phyloP scores from a whole-genome alignment of 2,113 vertebrate genomes.

The Ibidorhyncha struthersii region DNA sequence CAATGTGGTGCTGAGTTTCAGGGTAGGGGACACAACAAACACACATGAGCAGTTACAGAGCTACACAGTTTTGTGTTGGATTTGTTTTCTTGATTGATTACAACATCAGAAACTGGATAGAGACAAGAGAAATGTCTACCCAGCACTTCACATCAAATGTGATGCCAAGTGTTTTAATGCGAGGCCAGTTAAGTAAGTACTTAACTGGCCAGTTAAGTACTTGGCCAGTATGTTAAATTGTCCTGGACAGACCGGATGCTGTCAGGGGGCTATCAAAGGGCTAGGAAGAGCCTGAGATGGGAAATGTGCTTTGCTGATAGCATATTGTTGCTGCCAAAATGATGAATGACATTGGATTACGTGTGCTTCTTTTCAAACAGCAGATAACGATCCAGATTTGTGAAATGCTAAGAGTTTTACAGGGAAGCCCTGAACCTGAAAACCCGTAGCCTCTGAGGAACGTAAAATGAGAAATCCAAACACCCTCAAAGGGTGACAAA shows the following conservation, averaged over 20 bases:
- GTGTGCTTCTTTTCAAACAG: not conserved
- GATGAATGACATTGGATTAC: not conserved
- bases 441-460: not conserved
- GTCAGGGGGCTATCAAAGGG: not conserved
- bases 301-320: not conserved
- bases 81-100: constrained; percentile 13
- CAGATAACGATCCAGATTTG: not conserved
- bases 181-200: not conserved
- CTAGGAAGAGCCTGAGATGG: not conserved
- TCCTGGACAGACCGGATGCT: not conserved
- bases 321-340: not conserved
- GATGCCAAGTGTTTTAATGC: not conserved
- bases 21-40: not conserved
- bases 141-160: not conserved
- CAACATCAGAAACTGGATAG: not conserved
- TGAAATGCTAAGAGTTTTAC: not conserved
- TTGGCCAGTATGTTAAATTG: not conserved
- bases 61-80: not conserved
- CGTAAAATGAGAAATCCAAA: not conserved
- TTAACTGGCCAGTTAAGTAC: not conserved
- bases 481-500: not conserved
- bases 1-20: not conserved
- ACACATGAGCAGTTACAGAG: not conserved
- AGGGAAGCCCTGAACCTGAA: not conserved
- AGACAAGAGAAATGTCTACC: not conserved